Percentiles rank a stretch among this genome's conserved stretches.
Conservation (phyloP, 1,140 invertebrate species). For the Eueides isabella region DNA sequence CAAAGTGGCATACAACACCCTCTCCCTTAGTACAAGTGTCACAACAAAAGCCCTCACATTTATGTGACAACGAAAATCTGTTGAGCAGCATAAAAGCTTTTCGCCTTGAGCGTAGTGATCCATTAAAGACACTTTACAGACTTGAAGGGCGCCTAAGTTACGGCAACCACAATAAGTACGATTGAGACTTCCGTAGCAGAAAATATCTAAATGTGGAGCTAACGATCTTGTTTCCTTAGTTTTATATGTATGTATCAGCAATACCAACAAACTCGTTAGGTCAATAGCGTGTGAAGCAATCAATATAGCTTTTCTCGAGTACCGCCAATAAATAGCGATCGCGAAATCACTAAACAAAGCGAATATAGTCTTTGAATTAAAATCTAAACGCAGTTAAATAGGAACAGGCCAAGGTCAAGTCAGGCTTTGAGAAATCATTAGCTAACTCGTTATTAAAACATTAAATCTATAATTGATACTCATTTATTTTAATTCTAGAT, state of each 20-base stretch:
- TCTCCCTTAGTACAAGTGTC: conserved; percentile 49
- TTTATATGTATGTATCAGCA: conserved; percentile 48
- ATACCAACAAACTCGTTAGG: conserved; percentile 47
- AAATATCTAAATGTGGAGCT: conserved; percentile 14
- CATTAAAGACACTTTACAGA: conserved; percentile 77
- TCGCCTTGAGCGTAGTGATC: conserved; percentile 62
- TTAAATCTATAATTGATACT: background rate
- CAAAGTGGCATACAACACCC: conserved; percentile 49
- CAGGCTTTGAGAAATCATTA: background rate
- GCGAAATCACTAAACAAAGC: conserved; percentile 50
- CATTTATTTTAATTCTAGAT: background rate
- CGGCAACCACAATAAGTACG: conserved; percentile 54
- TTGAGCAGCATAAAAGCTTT: conserved; percentile 72
- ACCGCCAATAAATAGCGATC: conserved; percentile 55
- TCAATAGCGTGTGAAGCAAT: conserved; percentile 60
- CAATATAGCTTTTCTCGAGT: conserved; percentile 46
- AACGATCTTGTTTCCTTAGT: conserved; percentile 50
- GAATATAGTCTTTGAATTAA: conserved; percentile 25
- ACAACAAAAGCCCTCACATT: conserved; percentile 72
- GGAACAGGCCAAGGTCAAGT: background rate
- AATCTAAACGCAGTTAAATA: conserved; percentile 8
- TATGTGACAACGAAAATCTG: conserved; percentile 71
- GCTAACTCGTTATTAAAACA: background rate
- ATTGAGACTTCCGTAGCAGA: conserved; percentile 39
- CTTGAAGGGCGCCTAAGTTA: conserved; percentile 63